Evolutionary conservation across 1,140 invertebrate genomes (phyloP), one percentile per base, ranked within the genome.

Genomic region (Lepidurus packardi): DNA sequence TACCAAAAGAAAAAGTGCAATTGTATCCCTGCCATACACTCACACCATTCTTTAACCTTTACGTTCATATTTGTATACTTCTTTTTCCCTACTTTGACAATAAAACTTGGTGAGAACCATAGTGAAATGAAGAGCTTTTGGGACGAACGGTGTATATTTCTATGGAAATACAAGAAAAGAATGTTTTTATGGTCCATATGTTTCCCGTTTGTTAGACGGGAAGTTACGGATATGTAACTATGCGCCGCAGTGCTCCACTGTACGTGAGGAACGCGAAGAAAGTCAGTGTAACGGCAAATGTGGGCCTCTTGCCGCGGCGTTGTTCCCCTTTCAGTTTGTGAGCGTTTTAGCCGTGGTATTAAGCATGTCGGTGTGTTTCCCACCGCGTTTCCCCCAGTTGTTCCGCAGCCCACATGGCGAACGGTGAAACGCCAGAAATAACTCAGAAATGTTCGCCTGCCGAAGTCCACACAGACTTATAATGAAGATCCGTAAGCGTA

Each of bases 401-500:
- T 65, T n/a, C 53, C 53, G 21, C 53, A 65, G 53, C 53, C 53
- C 53, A 65, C 53, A 65, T 65, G 53, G 53, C 53, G 53, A 65
- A 65, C 13, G 53, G 53, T 65, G 13, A 65, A 65, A n/a, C 16
- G 53, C 53, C 53, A 65, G 53, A 65, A 65, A 65, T 65, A 65
- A 65, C 53, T 65, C 53, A 0, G 53, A 13, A 65, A 13, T 65
- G 53, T 21, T 65, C 53, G 53, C 53, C 53, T 21, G 53, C 16
- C 53, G 53, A 65, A 13, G 53, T 65, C 7, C 53, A 65, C 53
- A 65, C 53, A 65, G 53, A 21, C 53, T 65, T 65, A 65, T 13
- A 65, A 65, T 65, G 53, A 65, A 65, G 53, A 16, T 65, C 53
- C 53, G 53, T n/a, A 65, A 65, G 53, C 53, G 53, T 65, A 65